Conservation (phyloP, 1,140 invertebrate genomes). For the Drosophila prosaltans region DNA sequence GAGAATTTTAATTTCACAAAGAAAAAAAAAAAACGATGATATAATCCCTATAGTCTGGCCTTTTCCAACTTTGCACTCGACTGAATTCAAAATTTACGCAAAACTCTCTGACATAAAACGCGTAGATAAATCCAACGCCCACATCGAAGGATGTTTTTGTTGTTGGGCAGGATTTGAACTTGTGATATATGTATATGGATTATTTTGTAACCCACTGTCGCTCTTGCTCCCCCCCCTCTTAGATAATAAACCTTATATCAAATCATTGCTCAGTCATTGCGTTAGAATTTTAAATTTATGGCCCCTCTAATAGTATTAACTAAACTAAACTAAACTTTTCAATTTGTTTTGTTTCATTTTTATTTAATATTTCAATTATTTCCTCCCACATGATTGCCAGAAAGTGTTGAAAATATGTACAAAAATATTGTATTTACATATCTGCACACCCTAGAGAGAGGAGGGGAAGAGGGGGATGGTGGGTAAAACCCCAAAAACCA, state of each 20-base stretch:
- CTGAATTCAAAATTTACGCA: conserved; percentile 65
- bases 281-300: conserved; percentile 67
- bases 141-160: background rate
- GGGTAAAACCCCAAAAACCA: conserved; percentile 39
- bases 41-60: conserved; percentile 42
- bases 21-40: conserved; percentile 5
- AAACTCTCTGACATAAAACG: conserved; percentile 55
- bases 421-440: background rate
- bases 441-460: background rate
- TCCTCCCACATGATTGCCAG: conserved; percentile 32
- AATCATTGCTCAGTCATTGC: conserved; percentile 73
- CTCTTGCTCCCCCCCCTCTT: background rate
- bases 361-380: conserved; percentile 45
- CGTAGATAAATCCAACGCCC: conserved; percentile 50
- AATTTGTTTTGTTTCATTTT: background rate
- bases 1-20: conserved; percentile 10
- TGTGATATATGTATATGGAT: conserved; percentile 1
- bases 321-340: conserved; percentile 49
- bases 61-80: conserved; percentile 63
- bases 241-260: conserved; percentile 48
- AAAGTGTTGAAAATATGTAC: conserved; percentile 1
- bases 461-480: no score
- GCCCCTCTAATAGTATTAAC: conserved; percentile 30
- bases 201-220: background rate
- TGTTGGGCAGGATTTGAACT: no score